Base-by-base conservation (phyloP, 2,888 invertebrate genomes). In the Tenthredo notha region DNA sequence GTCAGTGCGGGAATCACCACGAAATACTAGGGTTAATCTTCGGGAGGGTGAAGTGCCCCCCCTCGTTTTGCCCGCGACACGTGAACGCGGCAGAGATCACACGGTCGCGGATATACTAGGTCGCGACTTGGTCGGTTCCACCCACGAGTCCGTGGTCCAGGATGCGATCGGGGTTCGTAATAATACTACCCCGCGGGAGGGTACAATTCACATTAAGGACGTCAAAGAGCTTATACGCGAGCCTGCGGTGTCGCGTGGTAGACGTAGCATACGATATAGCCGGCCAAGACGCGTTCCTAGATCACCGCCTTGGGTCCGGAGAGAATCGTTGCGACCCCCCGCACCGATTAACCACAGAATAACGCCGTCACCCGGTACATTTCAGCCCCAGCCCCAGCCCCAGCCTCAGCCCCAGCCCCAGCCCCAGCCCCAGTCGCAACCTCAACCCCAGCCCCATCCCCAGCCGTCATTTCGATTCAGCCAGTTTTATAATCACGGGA, bases 391-490 rank as follows among this genome's bases (percentile, higher is more conserved):
- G 86, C 54, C 75, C 84, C 82, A 70, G 86, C 54, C 88, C 85
- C 85, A 87, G 80, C 86, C 86, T 92, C 93, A 12, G 90, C 91
- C 82, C 78, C 87, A 80, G 87, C 86, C 80, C 18, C 61, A 21
- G 47, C 88, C 84, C 25, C 82, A 65, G 54, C 86, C 58, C 75
- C 88, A 65, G 67, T 61, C 85, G 89, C 84, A 74, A 86, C 54
- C 75, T 84, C 83, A 70, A 86, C 58, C 88, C 85, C 85, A 87
- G 77, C 86, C 86, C 29, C 50, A 50, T 83, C 83, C 4, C 85
- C 84, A 61, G 33, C 77, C 61, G 43, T 80, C 21, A 47, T 72
- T 9, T 75, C 25, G 84, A 77, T 58, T 78, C 85, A 29, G 65
- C 29, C 21, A 84, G 78, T 75, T 70, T 15, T 61, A 40, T 37